Evolutionary conservation across 1,140 invertebrate genomes (phyloP), one percentile per base, ranked within the genome.

Genomic region (Ceratina australensis): DNA sequence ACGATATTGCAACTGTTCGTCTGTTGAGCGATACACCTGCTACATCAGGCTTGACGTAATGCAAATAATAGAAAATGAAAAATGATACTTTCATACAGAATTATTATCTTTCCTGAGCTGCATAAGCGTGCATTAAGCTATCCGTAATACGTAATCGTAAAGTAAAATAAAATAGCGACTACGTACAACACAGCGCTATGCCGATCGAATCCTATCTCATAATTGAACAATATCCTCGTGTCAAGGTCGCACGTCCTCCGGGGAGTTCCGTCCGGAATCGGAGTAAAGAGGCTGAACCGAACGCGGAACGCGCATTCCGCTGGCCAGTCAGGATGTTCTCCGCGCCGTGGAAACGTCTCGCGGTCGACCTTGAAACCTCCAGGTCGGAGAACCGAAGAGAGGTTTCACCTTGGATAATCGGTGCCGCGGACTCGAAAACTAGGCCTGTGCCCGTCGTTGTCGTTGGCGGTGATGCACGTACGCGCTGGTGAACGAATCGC

Each of bases 341-440:
- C 54, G 7, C 20, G 28, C 22, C 20, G 47, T 0, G 18, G 63
- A 64, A 69, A 67, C 69, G 76, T 76, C 49, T 71, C 50, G 52
- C 42, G 20, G 72, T 63, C 67, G 85, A 86, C 85, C 85, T 86
- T 86, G 85, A 82, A 82, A 86, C 57, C 18, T 42, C n/a, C 52
- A 33, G 76, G 76, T 61, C 75, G 57, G 75, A 60, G 82, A 82
- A 81, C 79, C 76, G 72, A 84, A 10, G 79, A 84, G 82, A 79
- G 85, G 85, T 82, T 82, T 85, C 66, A 79, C 83, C 81, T 86
- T 86, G 85, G 73, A 59, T 86, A 86, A 86, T 86, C 76, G 82
- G 84, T 86, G 85, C 85, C 84, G 84, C 77, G 82, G 76, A 77
- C 83, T 85, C 76, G 80, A 86, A 87, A 87, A 82, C 84, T 87